A percentile compares a stretch with the other conserved stretches of the same genome.
Evolutionary conservation across 1,140 invertebrate genomes (phyloP).

Genomic region (Eueides isabella): DNA sequence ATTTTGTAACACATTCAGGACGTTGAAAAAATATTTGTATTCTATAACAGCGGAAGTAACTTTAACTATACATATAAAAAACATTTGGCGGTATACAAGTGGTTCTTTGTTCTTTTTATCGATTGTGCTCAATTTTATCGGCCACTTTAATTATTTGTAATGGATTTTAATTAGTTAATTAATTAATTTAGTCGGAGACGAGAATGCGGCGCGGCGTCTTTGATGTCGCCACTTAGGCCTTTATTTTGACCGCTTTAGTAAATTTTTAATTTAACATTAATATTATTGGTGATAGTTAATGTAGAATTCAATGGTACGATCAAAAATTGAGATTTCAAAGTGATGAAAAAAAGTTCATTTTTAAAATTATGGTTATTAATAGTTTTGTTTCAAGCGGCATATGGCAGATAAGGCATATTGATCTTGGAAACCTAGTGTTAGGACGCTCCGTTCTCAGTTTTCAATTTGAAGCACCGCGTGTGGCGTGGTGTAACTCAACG

Average conservation of each 20-base stretch:
- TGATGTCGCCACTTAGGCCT: slow-evolving; percentile 52
- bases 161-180: slow-evolving; percentile 80
- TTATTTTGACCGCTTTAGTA: slow-evolving; percentile 60
- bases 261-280: slow-evolving; percentile 35
- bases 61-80: neutral
- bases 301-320: neutral
- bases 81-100: neutral
- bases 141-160: slow-evolving; percentile 77
- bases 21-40: neutral
- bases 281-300: slow-evolving; percentile 22
- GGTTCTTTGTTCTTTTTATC: slow-evolving; percentile 68
- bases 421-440: too few species aligned
- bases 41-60: neutral
- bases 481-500: too few species aligned
- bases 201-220: slow-evolving; percentile 63
- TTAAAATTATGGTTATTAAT: too few species aligned
- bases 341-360: too few species aligned
- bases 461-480: too few species aligned
- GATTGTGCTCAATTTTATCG: slow-evolving; percentile 74
- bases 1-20: neutral
- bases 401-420: too few species aligned
- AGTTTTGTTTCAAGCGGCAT: too few species aligned
- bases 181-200: slow-evolving; percentile 73
- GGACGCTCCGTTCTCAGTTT: too few species aligned
- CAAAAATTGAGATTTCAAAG: neutral